Percentiles rank a stretch among this genome's conserved stretches.
These are phyloP conservation scores for Hyles vespertilio DNA, from an alignment of 1,140 invertebrate species.

Conservation along the genomic window DNA sequence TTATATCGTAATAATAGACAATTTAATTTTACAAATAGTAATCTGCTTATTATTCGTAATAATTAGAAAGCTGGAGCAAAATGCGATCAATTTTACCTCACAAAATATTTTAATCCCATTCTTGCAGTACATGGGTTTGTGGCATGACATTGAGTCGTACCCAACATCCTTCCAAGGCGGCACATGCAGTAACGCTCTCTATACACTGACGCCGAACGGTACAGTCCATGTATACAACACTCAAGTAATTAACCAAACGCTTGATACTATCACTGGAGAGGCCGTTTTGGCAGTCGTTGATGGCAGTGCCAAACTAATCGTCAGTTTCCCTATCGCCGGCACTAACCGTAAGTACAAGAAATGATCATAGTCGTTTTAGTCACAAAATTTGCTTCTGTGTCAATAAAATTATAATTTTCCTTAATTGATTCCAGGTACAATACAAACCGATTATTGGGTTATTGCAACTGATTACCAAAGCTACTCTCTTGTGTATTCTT, in stretches of 20 bases:
- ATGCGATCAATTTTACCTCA: background rate
- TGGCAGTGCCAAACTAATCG: slow-evolving; percentile 38
- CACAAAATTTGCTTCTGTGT: background rate
- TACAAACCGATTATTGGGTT: slow-evolving; percentile 75
- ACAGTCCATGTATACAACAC: slow-evolving; percentile 42
- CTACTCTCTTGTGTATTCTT: slow-evolving; percentile 82
- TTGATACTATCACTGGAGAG: slow-evolving; percentile 35
- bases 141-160: slow-evolving; percentile 57
- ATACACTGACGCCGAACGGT: slow-evolving; percentile 17
- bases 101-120: slow-evolving; percentile 6
- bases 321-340: slow-evolving; percentile 48
- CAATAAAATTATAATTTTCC: background rate
- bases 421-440: slow-evolving; percentile 1
- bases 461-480: slow-evolving; percentile 81
- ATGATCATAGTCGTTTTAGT: too few relatives aligned
- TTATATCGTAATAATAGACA: background rate
- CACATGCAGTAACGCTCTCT: slow-evolving; percentile 43
- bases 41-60: background rate
- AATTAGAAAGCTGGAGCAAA: background rate
- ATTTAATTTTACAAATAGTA: background rate
- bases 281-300: slow-evolving; percentile 30
- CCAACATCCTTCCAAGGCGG: slow-evolving; percentile 40
- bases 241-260: slow-evolving; percentile 40
- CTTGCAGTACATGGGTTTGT: slow-evolving; percentile 50
- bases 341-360: slow-evolving; percentile 35